Base-by-base conservation (phyloP, 2,797 vertebrate species). In the Lepilemur ruficaudatus region DNA sequence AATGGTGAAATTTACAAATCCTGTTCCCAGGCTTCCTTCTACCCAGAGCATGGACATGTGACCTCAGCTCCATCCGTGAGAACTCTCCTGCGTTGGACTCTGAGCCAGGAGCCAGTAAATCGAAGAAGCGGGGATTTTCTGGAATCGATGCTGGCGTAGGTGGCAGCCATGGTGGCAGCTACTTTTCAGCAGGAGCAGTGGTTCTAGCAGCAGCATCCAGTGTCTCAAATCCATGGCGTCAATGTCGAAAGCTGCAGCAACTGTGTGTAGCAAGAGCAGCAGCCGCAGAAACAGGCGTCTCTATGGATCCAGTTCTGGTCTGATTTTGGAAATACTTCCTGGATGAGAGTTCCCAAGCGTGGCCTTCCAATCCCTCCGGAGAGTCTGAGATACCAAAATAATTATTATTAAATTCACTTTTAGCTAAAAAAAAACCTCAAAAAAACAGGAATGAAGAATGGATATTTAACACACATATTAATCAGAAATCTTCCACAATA, bases 361-460 rank as follows among this genome's bases (percentile, higher is more conserved):
- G 81, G 25, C 61, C 90, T 94, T 79, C 69, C 46, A 93, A 70
- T 12, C 41, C 35, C 50, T 32, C 76, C 76, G 43, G 48, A 85
- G 75, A 93, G n/a, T 46, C 50, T 57, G 30, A 91, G n/a, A 28
- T 72, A 76, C 61, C 78, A 85, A 89, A 94, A 82, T 94, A 48
- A 46, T 67, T 41, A 73, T 82, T 76, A 50, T 93, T 82, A 73
- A 93, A 85, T 52, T 85, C 17, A 79, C 46, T 95, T 82, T 89
- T 57, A 75, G 20, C 30, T 52, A 0, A 41, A 94, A 75, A 12
- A 87, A 65, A 65, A 55, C n/a, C n/a, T n/a, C n/a, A 41, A 59
- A 18, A 46, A 73, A 43, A 0, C 12, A 35, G 15, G 12, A 46
- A 73, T 25, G 32, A 84, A 85, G 69, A 69, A 59, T 63, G 12